Percentiles rank a stretch among this genome's conserved stretches.
These are phyloP conservation scores for Epizoanthus scotinus DNA, from an alignment of 92 coral and sea anemone species.

Conservation along the genomic window DNA sequence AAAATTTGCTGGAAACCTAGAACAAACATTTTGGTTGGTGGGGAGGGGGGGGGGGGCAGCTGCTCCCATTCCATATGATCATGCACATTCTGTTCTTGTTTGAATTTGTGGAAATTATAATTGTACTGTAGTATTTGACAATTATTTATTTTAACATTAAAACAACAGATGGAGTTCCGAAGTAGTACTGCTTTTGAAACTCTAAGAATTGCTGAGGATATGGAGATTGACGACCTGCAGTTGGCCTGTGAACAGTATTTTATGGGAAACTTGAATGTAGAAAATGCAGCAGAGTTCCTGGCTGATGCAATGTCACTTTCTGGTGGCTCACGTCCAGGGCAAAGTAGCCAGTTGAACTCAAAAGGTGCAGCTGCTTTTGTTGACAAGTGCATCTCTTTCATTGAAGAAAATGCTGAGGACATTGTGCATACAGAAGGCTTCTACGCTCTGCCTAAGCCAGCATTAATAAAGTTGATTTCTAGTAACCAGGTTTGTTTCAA, in stretches of 20 bases:
- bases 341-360: constrained; percentile 38
- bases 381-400: constrained; percentile 76
- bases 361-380: constrained; percentile 77
- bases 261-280: constrained; percentile 69
- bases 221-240: constrained; percentile 78
- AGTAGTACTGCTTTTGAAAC: constrained; percentile 79
- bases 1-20: not conserved
- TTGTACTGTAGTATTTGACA: not conserved
- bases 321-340: constrained; percentile 54
- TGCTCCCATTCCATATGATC: too few relatives aligned
- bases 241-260: constrained; percentile 85
- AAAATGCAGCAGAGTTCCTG: constrained; percentile 85
- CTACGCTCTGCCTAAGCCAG: constrained; percentile 77
- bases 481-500: constrained; percentile 82
- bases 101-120: not conserved
- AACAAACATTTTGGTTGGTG: too few relatives aligned
- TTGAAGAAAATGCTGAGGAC: constrained; percentile 95
- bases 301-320: constrained; percentile 82
- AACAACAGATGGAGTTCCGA: constrained; percentile 70
- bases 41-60: too few relatives aligned
- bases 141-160: not conserved
- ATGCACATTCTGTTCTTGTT: not conserved
- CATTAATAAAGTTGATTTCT: constrained; percentile 81
- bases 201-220: constrained; percentile 82
- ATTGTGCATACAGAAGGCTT: constrained; percentile 86